Evolutionary conservation across 2,797 vertebrate genomes (phyloP).

Genomic region (Apodemus agrarius): DNA sequence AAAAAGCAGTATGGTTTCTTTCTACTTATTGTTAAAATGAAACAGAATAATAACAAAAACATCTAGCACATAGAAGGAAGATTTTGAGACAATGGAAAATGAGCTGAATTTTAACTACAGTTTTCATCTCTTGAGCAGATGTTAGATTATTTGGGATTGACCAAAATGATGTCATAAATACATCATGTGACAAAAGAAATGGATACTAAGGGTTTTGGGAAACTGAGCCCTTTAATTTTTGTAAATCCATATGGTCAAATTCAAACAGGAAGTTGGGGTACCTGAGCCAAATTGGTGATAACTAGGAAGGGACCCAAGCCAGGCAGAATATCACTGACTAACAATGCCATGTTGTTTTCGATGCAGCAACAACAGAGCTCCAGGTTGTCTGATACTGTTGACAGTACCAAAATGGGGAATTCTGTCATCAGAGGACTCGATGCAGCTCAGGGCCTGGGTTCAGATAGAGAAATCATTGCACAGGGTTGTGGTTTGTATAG

Average conservation of each 20-base stretch:
- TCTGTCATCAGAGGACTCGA: slow-evolving; percentile 73
- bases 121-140: slow-evolving; percentile 65
- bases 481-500: slow-evolving; percentile 87
- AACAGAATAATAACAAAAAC: background rate
- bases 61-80: background rate
- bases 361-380: background rate
- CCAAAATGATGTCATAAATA: slow-evolving; percentile 52
- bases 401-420: slow-evolving; percentile 29
- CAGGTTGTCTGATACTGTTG: background rate
- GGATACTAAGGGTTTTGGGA: slow-evolving; percentile 65
- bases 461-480: slow-evolving; percentile 88
- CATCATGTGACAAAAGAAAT: slow-evolving; percentile 64
- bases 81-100: background rate
- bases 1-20: background rate
- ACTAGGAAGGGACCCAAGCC: slow-evolving; percentile 57
- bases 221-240: slow-evolving; percentile 69
- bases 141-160: slow-evolving; percentile 57
- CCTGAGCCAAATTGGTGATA: slow-evolving; percentile 56
- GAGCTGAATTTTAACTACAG: background rate
- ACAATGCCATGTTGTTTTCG: slow-evolving; percentile 23
- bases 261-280: slow-evolving; percentile 25
- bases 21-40: slow-evolving; percentile 30
- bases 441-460: slow-evolving; percentile 83
- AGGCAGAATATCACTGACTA: slow-evolving; percentile 56
- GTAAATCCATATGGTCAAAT: slow-evolving; percentile 61